Percentiles rank a stretch among this genome's conserved stretches.
phyloP scores from a whole-genome alignment of 2,113 vertebrate species.

The Holacanthus passer region DNA sequence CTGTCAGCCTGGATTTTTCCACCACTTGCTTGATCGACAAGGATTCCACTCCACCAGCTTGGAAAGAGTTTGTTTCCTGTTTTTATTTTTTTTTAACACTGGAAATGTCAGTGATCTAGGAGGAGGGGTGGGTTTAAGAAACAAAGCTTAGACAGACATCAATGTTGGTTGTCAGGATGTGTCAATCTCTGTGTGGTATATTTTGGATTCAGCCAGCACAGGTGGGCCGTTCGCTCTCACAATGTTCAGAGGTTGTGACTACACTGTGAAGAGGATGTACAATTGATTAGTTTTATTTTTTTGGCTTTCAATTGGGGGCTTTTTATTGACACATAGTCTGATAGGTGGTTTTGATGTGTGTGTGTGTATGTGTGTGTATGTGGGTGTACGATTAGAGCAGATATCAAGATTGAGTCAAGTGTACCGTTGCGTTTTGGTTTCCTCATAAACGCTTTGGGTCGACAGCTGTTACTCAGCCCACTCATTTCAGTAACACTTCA shows the following conservation, averaged over 20 bases:
- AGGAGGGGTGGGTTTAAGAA: slow-evolving; percentile 15
- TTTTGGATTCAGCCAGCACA: slow-evolving; percentile 39
- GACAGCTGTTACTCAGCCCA: slow-evolving; percentile 14
- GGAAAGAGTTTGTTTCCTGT: slow-evolving; percentile 61
- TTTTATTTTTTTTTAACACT: slow-evolving; percentile 70
- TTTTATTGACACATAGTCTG: slow-evolving; percentile 39
- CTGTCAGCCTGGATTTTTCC: slow-evolving; percentile 54
- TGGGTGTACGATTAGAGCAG: slow-evolving; percentile 35
- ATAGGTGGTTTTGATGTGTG: slow-evolving; percentile 31
- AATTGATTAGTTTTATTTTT: slow-evolving; percentile 55
- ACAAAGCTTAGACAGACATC: background rate
- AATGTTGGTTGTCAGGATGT: slow-evolving; percentile 29
- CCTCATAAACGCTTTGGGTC: background rate
- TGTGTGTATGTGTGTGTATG: slow-evolving; percentile 35
- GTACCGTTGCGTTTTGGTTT: slow-evolving; percentile 32
- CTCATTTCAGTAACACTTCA: slow-evolving; percentile 29
- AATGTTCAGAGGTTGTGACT: slow-evolving; percentile 41
- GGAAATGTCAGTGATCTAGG: slow-evolving; percentile 24
- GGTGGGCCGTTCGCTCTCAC: slow-evolving; percentile 9
- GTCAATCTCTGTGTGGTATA: slow-evolving; percentile 38
- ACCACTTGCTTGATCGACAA: slow-evolving; percentile 32
- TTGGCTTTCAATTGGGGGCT: slow-evolving; percentile 45
- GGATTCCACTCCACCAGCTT: slow-evolving; percentile 79
- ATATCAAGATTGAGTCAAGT: slow-evolving; percentile 27
- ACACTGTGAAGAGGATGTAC: slow-evolving; percentile 64